These are phyloP conservation scores for Subacronicta megacephala DNA, from an alignment of 2,888 invertebrate species.

Conservation along the genomic window DNA sequence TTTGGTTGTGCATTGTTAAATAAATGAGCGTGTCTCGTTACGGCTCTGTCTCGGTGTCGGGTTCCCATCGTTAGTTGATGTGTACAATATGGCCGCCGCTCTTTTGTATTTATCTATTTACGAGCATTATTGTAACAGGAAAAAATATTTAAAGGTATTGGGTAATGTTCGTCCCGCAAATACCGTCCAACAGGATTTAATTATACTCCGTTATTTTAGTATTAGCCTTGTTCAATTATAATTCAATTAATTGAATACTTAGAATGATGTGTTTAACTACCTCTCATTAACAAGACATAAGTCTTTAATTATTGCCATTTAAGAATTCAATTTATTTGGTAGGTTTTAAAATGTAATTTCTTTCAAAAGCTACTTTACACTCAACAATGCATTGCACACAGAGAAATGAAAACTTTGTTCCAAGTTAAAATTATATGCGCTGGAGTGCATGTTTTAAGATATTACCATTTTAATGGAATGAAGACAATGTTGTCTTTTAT, in stretches of 20 bases:
- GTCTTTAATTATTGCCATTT: slow-evolving; percentile 22
- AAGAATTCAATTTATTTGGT: slow-evolving; percentile 13
- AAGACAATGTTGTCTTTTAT: slow-evolving; percentile 53
- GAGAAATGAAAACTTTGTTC: slow-evolving; percentile 26
- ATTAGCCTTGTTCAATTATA: slow-evolving; percentile 25
- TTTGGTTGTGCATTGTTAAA: slow-evolving; percentile 82
- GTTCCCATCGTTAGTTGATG: slow-evolving; percentile 64
- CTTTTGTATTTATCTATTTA: slow-evolving; percentile 31
- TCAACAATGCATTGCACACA: slow-evolving; percentile 26
- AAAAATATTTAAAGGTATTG: slow-evolving; percentile 34
- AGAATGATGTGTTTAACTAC: slow-evolving; percentile 12
- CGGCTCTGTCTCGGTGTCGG: slow-evolving; percentile 57
- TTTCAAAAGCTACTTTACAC: slow-evolving; percentile 22
- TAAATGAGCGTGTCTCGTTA: slow-evolving; percentile 75
- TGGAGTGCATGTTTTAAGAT: slow-evolving; percentile 43
- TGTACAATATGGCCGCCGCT: slow-evolving; percentile 40
- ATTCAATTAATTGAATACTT: slow-evolving; percentile 18
- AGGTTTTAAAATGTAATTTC: slow-evolving; percentile 5
- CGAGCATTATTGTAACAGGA: slow-evolving; percentile 27
- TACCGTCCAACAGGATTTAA: slow-evolving; percentile 30
- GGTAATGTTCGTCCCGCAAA: slow-evolving; percentile 24
- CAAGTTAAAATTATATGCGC: slow-evolving; percentile 28
- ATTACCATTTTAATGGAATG: slow-evolving; percentile 54
- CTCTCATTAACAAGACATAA: slow-evolving; percentile 9
- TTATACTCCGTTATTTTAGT: slow-evolving; percentile 11